Percentiles rank a stretch among this genome's conserved stretches.
Conservation (phyloP, 2,113 vertebrate species). For the Sisor rabdophorus region DNA sequence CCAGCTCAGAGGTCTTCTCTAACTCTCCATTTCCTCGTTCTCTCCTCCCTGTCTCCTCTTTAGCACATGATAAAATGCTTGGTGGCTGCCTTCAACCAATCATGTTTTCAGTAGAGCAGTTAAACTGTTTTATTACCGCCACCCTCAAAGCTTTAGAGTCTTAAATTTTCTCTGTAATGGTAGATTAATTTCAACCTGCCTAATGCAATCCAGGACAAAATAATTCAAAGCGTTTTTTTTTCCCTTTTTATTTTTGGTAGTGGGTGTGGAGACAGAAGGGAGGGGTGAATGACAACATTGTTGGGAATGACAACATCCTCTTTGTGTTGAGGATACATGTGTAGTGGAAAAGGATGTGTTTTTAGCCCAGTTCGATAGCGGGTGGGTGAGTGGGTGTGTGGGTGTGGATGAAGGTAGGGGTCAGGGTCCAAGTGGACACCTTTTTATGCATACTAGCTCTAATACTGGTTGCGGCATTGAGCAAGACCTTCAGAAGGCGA, state of each 20-base stretch:
- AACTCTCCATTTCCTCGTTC: slow-evolving; percentile 35
- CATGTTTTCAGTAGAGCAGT: slow-evolving; percentile 60
- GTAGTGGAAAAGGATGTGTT: slow-evolving; percentile 43
- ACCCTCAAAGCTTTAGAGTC: slow-evolving; percentile 59
- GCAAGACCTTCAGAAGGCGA: slow-evolving; percentile 37
- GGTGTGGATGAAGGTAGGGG: slow-evolving; percentile 31
- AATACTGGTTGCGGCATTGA: slow-evolving; percentile 35
- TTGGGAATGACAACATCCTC: slow-evolving; percentile 15
- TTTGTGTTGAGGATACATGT: slow-evolving; percentile 33
- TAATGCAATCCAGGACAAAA: slow-evolving; percentile 62
- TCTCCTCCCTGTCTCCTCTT: slow-evolving; percentile 50
- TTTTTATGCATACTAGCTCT: slow-evolving; percentile 34
- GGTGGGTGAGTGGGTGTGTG: not conserved
- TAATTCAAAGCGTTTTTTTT: slow-evolving; percentile 49
- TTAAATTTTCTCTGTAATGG: slow-evolving; percentile 61
- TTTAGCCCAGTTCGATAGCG: slow-evolving; percentile 35
- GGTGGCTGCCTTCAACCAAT: slow-evolving; percentile 57
- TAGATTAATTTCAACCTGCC: slow-evolving; percentile 64
- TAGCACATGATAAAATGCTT: slow-evolving; percentile 61
- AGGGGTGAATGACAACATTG: slow-evolving; percentile 39
- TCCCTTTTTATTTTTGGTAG: slow-evolving; percentile 6
- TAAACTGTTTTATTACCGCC: slow-evolving; percentile 61
- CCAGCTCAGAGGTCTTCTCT: slow-evolving; percentile 21
- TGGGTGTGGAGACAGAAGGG: slow-evolving; percentile 8
- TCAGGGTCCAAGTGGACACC: slow-evolving; percentile 10